Evolutionary conservation across 2,888 invertebrate genomes (phyloP).

Genomic region (Gymnocheta viridis): DNA sequence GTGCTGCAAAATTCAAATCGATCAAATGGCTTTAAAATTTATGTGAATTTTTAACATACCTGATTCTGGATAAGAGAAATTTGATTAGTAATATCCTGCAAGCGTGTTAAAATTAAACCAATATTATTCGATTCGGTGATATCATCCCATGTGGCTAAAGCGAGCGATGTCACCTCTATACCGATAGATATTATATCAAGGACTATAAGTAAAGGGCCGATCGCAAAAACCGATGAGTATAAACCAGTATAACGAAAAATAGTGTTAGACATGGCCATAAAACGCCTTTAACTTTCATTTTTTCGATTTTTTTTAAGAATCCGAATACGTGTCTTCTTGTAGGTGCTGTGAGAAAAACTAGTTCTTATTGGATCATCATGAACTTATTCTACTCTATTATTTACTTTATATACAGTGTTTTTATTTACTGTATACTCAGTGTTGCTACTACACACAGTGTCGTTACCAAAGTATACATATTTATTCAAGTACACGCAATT

Average conservation of each 20-base stretch:
- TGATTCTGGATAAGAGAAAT: conserved; percentile 80
- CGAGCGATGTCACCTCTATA: conserved; percentile 85
- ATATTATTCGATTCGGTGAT: conserved; percentile 82
- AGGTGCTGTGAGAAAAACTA: too few relatives aligned
- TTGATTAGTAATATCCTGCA: conserved; percentile 80
- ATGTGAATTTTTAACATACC: conserved; percentile 70
- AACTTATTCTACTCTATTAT: too few relatives aligned
- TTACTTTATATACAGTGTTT: too few relatives aligned
- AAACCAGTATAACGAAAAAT: conserved; percentile 79
- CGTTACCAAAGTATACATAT: too few relatives aligned
- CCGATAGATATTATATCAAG: conserved; percentile 84
- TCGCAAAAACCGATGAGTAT: too few relatives aligned
- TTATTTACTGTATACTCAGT: too few relatives aligned
- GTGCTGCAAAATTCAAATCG: too few relatives aligned
- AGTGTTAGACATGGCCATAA: conserved; percentile 76
- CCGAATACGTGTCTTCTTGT: too few relatives aligned
- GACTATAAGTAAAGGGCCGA: too few relatives aligned
- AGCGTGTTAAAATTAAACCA: conserved; percentile 84
- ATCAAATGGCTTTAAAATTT: neutral
- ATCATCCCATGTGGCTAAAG: conserved; percentile 85
- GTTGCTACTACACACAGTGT: too few relatives aligned
- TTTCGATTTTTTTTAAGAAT: neutral
- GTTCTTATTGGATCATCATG: too few relatives aligned
- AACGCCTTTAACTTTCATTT: neutral
- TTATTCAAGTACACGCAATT: too few relatives aligned